Evolutionary conservation across 2,888 invertebrate genomes (phyloP), one percentile per base, ranked within the genome.

Genomic region (Lapara coniferarum): DNA sequence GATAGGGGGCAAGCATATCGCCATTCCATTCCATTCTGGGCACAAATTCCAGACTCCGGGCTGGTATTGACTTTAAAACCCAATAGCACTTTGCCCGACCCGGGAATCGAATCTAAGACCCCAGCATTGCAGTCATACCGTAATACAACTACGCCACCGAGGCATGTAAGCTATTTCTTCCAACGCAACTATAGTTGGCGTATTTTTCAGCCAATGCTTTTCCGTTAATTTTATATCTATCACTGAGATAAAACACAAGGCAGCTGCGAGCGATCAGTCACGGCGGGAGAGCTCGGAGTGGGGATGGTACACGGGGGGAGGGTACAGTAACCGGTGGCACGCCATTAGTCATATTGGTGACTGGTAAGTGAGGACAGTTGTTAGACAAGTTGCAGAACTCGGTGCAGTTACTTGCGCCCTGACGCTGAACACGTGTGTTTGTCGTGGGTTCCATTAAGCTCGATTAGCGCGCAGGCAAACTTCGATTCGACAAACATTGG

Each of bases 241-340:
- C 59, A 58, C 59, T 46, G 13, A n/a, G 19, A 49, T 19, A 63
- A 63, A 63, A 63, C 16, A 8, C 16, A 10, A 46, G 19, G 19
- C 63, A 63, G 63, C 46, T 63, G 63, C 13, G 63, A 46, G 19
- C 63, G 63, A 63, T 63, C 49, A 19, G 63, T 63, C 63, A 63
- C 49, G 13, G 63, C 12, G 2, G 49, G 59, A 5, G 44, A 12
- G 16, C 0, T 46, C n/a, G n/a, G 63, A 10, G 49, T 1, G 46
- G 13, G 19, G 19, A 10, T 7, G n/a, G 46, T 25, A 2, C 25
- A 5, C 10, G 63, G 19, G 46, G 19, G 30, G 16, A 46, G 14
- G 44, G 12, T 14, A 10, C 6, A 2, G 19, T 37, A 19, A 12
- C 46, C 5, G 12, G 55, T 19, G 55, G 12, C 46, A 44, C 59